These are phyloP conservation scores for Zophobas morio DNA, from an alignment of 1,140 invertebrate genomes.

Conservation along the genomic window DNA sequence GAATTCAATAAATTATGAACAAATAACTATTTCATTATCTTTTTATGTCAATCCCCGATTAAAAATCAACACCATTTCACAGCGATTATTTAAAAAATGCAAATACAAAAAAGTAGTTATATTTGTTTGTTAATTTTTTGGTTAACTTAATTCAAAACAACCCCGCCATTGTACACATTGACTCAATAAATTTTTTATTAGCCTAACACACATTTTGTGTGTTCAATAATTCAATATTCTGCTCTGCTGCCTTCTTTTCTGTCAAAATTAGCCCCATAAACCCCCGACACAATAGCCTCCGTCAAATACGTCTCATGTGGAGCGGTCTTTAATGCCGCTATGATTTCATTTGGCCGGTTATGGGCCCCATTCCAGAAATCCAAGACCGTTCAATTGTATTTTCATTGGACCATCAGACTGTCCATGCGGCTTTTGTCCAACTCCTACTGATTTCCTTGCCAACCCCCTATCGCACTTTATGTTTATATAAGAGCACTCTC, in stretches of 20 bases:
- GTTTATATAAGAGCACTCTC: slow-evolving; percentile 42
- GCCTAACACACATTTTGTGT: too few relatives aligned
- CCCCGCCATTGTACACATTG: too few relatives aligned
- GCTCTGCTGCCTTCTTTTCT: not conserved
- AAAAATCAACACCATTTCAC: too few relatives aligned
- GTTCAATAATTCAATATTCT: too few relatives aligned
- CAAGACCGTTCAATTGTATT: slow-evolving; percentile 1
- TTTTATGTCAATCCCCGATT: too few relatives aligned
- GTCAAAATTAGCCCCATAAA: not conserved
- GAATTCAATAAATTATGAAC: too few relatives aligned
- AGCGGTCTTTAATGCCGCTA: not conserved
- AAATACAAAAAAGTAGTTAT: too few relatives aligned
- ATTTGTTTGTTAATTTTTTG: too few relatives aligned
- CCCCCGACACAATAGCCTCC: not conserved
- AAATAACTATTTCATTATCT: too few relatives aligned
- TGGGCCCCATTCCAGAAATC: slow-evolving; percentile 7
- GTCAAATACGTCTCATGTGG: not conserved
- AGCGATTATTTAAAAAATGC: too few relatives aligned
- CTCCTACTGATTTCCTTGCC: slow-evolving; percentile 15
- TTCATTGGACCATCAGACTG: slow-evolving; percentile 17
- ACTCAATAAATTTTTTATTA: too few relatives aligned
- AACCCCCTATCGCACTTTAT: slow-evolving; percentile 31
- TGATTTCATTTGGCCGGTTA: not conserved
- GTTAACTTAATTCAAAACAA: too few relatives aligned
- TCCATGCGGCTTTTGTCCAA: slow-evolving; percentile 37